phyloP scores from a whole-genome alignment of 1,140 invertebrate species.

The Leptoteleia sp. region DNA sequence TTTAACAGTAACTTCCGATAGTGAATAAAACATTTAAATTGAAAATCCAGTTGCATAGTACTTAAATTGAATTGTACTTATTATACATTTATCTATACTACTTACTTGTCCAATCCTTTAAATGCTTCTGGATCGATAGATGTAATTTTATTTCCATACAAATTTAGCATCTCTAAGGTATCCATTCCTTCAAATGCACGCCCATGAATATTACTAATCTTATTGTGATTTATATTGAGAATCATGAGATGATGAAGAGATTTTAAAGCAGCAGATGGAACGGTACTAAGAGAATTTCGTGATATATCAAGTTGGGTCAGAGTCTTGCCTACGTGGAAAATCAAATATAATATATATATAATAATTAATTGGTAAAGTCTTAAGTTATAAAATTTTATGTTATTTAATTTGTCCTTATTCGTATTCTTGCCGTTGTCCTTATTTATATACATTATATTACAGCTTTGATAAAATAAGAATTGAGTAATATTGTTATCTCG shows the following conservation, averaged over 20 bases:
- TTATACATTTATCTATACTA: conserved; percentile 36
- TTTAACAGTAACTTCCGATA: too few relatives aligned
- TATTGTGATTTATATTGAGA: conserved; percentile 94
- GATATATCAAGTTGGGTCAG: conserved; percentile 92
- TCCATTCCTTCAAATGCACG: conserved; percentile 91
- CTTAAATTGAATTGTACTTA: too few relatives aligned
- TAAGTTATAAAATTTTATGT: too few relatives aligned
- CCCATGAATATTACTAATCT: conserved; percentile 87
- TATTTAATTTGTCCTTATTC: too few relatives aligned
- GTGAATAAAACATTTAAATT: too few relatives aligned
- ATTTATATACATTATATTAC: too few relatives aligned
- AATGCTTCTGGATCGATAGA: conserved; percentile 90
- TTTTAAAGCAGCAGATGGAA: conserved; percentile 90
- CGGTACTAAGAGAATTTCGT: conserved; percentile 87
- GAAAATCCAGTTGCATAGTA: too few relatives aligned
- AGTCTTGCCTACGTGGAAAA: conserved; percentile 84
- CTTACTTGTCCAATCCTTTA: conserved; percentile 91
- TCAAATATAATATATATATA: too few relatives aligned
- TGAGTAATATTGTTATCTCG: too few relatives aligned
- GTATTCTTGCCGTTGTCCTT: too few relatives aligned
- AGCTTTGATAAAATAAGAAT: too few relatives aligned
- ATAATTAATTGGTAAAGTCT: too few relatives aligned
- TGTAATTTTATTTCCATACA: conserved; percentile 93
- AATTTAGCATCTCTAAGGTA: conserved; percentile 91
- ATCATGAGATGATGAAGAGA: conserved; percentile 91